phyloP scores from a whole-genome alignment of 2,113 vertebrate species.

The Sphaerodactylus townsendi region DNA sequence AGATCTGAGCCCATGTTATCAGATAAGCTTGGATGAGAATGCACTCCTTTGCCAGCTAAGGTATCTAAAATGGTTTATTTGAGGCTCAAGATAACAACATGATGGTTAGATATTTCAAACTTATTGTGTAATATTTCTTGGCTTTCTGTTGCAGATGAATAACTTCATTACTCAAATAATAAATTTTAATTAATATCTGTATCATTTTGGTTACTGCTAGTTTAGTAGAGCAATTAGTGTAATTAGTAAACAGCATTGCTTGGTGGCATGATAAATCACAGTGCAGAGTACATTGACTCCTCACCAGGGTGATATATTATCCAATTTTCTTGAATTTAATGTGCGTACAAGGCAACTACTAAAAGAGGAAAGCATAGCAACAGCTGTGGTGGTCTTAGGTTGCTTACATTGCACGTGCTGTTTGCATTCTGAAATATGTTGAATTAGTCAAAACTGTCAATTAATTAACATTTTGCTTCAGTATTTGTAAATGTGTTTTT shows the following conservation, averaged over 20 bases:
- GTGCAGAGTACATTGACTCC: slow-evolving; percentile 70
- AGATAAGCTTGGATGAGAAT: slow-evolving; percentile 37
- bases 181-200: slow-evolving; percentile 74
- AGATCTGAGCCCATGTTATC: slow-evolving; percentile 28
- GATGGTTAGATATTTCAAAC: slow-evolving; percentile 35
- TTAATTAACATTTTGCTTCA: slow-evolving; percentile 57
- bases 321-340: slow-evolving; percentile 68
- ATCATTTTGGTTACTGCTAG: slow-evolving; percentile 71
- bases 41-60: slow-evolving; percentile 13
- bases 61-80: slow-evolving; percentile 2
- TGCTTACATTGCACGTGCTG: slow-evolving; percentile 50
- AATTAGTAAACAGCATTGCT: slow-evolving; percentile 73
- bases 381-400: slow-evolving; percentile 53
- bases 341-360: neutral
- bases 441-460: slow-evolving; percentile 17
- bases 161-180: slow-evolving; percentile 72
- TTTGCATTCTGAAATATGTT: slow-evolving; percentile 37
- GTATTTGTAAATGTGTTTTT: slow-evolving; percentile 25
- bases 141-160: slow-evolving; percentile 62
- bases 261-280: slow-evolving; percentile 74
- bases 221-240: slow-evolving; percentile 77
- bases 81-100: slow-evolving; percentile 13
- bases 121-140: slow-evolving; percentile 38
- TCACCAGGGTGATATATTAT: slow-evolving; percentile 74
- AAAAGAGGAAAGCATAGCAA: slow-evolving; percentile 30